These are phyloP conservation scores for Pangasianodon gigas DNA, from an alignment of 2,113 vertebrate species.

Conservation along the genomic window DNA sequence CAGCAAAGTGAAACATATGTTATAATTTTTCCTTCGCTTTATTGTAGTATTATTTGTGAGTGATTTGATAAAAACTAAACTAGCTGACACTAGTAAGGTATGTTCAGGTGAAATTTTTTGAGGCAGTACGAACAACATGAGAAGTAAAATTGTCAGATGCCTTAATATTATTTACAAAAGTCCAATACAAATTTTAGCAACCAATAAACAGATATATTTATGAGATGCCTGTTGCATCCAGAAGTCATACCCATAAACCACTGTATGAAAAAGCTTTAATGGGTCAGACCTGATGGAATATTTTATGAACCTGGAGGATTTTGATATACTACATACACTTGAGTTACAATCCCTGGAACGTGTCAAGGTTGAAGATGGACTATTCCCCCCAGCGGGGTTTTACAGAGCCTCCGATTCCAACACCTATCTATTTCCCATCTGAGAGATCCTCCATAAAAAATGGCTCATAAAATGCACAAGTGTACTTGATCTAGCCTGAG, in stretches of 20 bases:
- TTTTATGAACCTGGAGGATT: constrained; percentile 51
- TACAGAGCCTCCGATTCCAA: constrained; percentile 49
- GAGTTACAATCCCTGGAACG: constrained; percentile 49
- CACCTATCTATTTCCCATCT: constrained; percentile 52
- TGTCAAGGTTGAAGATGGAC: constrained; percentile 54
- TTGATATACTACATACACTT: constrained; percentile 47
- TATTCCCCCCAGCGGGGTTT: constrained; percentile 41
- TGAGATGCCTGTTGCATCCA: neutral
- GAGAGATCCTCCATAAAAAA: constrained; percentile 50
- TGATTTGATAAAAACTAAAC: neutral
- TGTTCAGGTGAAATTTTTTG: neutral
- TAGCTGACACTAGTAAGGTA: neutral
- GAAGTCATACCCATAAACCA: constrained; percentile 16
- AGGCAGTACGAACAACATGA: neutral
- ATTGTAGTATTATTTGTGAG: neutral
- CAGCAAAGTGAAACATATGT: neutral
- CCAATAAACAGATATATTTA: constrained; percentile 5
- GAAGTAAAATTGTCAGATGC: neutral
- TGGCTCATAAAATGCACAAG: constrained; percentile 44
- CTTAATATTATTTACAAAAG: neutral
- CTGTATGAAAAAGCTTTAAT: constrained; percentile 22
- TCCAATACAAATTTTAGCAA: neutral
- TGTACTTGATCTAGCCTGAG: constrained; percentile 19
- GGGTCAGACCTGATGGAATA: constrained; percentile 48
- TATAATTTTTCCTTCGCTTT: neutral